A percentile compares a stretch with the other conserved stretches of the same genome.
Conservation (phyloP, 2,888 invertebrate genomes). For the Lasioglossum morio region DNA sequence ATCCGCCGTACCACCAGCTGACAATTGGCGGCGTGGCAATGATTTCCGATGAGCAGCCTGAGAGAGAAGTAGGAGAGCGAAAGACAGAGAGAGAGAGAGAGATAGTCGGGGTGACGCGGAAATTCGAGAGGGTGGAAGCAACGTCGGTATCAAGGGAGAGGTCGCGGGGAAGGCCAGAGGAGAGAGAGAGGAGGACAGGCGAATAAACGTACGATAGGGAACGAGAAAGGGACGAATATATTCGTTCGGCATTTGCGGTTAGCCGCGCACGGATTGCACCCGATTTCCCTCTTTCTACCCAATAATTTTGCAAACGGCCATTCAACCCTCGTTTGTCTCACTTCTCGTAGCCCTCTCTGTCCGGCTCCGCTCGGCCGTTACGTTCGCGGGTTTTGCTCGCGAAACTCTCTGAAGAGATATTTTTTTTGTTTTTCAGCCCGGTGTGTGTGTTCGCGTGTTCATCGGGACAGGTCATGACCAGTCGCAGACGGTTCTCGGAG, state of each 20-base stretch:
- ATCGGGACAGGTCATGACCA: background rate
- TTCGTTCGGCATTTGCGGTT: conserved; percentile 75
- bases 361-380: conserved; percentile 27
- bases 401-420: conserved; percentile 9
- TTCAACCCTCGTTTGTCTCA: conserved; percentile 67
- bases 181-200: conserved; percentile 60
- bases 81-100: background rate
- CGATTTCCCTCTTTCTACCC: conserved; percentile 72
- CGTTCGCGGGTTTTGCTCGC: conserved; percentile 28
- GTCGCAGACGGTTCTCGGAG: background rate
- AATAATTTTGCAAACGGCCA: conserved; percentile 75
- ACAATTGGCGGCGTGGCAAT: conserved; percentile 79
- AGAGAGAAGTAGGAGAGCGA: background rate
- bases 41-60: conserved; percentile 77
- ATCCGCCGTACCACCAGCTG: conserved; percentile 68
- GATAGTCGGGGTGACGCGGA: conserved; percentile 26
- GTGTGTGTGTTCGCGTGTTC: background rate
- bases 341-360: conserved; percentile 34
- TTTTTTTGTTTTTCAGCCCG: background rate
- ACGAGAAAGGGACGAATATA: conserved; percentile 59
- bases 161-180: conserved; percentile 13
- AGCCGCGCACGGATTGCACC: conserved; percentile 75
- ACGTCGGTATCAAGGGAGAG: conserved; percentile 30
- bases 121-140: conserved; percentile 25
- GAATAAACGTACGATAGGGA: conserved; percentile 55